Evolutionary conservation across 2,797 vertebrate genomes (phyloP), one percentile per base, ranked within the genome.

Genomic region (Sebastes taczanowskii): DNA sequence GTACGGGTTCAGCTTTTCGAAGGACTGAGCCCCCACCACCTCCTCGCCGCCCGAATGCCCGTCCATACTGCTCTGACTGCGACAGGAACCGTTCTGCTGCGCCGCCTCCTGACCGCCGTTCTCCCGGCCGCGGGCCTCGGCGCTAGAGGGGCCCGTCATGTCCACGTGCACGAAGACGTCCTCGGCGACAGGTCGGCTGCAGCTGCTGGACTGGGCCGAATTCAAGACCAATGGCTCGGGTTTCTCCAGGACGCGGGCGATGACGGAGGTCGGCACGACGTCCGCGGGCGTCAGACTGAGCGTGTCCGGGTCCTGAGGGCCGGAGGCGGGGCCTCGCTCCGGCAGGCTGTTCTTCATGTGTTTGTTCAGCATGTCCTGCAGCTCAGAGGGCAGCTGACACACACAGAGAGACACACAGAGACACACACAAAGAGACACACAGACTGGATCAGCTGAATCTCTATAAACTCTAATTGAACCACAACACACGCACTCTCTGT

Each of bases 141-240:
- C 38, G 76, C 25, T 80, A 4, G 77, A 14, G 2, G 95, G 86
- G 32, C 95, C 96, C 0, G 98, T 99, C 98, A 99, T 99, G 92
- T 99, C 98, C 84, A 99, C 98, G 0, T 98, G 98, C 53, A 99
- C 98, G 23, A 99, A 99, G 27, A 99, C 97, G 52, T 99, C 98
- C 89, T 99, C 98, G 0, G 98, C 97, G 11, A 97, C 92, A 0
- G 97, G 97, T 13, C 94, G 96, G 25, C 95, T 95, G 0, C 95
- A 93, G 59, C 96, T 99, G 95, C 97, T 96, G 59, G 98, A 98
- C 88, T 97, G 98, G 61, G 96, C 98, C 0, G 98, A 99, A 88
- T 98, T 99, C 22, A 99, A 96, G 71, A 99, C 89, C 49, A 99
- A 93, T 0, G 98, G 98, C 92, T 99, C 98, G 0, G 98, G 98